Base-by-base conservation (phyloP, 92 coral and sea anemone genomes). In the Galaxea fascicularis region DNA sequence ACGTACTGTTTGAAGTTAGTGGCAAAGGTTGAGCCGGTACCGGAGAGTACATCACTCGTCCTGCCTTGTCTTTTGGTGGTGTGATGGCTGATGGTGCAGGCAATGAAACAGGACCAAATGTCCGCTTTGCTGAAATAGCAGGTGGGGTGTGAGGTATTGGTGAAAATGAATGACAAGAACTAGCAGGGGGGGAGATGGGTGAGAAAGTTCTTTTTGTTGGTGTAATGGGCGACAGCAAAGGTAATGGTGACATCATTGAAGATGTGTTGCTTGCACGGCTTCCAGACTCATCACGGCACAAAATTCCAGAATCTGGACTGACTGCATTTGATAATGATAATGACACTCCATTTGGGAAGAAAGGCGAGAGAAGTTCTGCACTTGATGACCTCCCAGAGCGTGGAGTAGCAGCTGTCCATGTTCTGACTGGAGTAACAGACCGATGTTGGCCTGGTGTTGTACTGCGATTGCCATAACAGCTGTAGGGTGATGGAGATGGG, bases 291-390 rank as follows among this genome's bases (percentile, higher is more conserved):
- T 94, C 99, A 15, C 95, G 90, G 18, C 98, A 87, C 75, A 89
- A 95, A 65, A 97, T 97, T 57, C 99, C 99, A 63, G 99, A 97
- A 79, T 97, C 99, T 46, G 99, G 99, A 86, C 99, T 97, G 17
- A 97, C 87, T 16, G 95, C 95, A 91, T 91, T 93, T 24, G 95
- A 92, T 27, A 86, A 89, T 24, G 95, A 92, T 27, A 86, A 89
- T 9, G 90, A 85, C 5, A 86, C 67, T 29, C 90, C 91, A 31
- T 71, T 84, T 4, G 87, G 51, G 41, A 89, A 92, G 30, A 92
- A 92, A 4, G 98, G 98, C 4, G 95, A 92, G 7, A 92, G 84
- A 4, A 94, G 92, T 66, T 96, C 99, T 3, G 88, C 76, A 68
- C 97, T 92, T 52, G 98, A 89, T 0, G 94, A 97, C 17, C 96